These are phyloP conservation scores for Cyclura pinguis DNA, from an alignment of 2,797 vertebrate genomes.

Conservation along the genomic window DNA sequence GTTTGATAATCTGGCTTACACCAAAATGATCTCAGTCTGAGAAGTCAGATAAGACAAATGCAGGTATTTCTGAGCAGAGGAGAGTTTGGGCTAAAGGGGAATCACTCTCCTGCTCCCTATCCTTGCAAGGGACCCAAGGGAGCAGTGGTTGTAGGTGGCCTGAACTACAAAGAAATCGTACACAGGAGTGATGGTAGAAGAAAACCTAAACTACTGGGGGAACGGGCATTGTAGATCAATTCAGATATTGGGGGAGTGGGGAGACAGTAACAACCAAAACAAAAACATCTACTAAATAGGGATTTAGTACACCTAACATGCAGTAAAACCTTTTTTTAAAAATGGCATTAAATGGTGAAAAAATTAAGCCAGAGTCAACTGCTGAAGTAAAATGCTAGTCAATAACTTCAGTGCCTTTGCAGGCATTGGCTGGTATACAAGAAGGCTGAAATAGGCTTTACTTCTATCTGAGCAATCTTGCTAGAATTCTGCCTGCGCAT, in stretches of 20 bases:
- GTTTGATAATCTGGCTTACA: not conserved
- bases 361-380: not conserved
- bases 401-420: not conserved
- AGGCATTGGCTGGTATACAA: no score
- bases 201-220: not conserved
- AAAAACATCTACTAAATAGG: not conserved
- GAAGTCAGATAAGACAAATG: not conserved
- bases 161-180: not conserved
- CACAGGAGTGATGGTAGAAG: no score
- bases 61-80: no score
- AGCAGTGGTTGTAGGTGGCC: no score
- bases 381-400: not conserved
- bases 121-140: not conserved
- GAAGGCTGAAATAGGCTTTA: not conserved
- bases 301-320: no score
- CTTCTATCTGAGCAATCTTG: not conserved
- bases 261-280: no score
- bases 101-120: conserved; percentile 3
- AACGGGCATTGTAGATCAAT: no score
- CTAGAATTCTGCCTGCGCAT: not conserved
- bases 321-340: not conserved
- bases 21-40: not conserved
- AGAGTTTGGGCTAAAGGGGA: not conserved
- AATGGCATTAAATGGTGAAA: no score
- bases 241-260: not conserved